phyloP scores from a whole-genome alignment of 2,888 invertebrate species.

The Netelia inedita region DNA sequence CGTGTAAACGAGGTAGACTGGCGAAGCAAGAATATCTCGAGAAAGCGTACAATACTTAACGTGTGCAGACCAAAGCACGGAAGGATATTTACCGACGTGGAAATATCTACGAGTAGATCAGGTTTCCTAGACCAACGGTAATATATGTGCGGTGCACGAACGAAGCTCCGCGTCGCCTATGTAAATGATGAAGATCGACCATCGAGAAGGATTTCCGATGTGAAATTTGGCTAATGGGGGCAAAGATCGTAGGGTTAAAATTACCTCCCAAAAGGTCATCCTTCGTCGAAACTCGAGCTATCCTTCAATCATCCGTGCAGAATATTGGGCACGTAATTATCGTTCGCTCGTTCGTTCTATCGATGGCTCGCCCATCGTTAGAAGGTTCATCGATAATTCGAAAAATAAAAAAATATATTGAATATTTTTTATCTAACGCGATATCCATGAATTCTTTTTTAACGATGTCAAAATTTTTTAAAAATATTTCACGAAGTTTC shows the following conservation, averaged over 20 bases:
- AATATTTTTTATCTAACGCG: neutral
- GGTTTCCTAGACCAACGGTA: slow-evolving; percentile 43
- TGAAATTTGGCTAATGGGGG: slow-evolving; percentile 52
- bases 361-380: too few species aligned
- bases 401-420: neutral
- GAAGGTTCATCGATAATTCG: too few species aligned
- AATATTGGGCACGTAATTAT: neutral
- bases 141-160: slow-evolving; percentile 41
- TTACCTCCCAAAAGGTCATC: slow-evolving; percentile 33
- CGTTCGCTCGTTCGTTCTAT: too few species aligned
- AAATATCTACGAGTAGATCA: slow-evolving; percentile 8
- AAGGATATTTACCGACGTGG: slow-evolving; percentile 35
- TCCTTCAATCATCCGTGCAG: neutral
- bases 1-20: neutral
- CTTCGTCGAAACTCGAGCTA: slow-evolving; percentile 12
- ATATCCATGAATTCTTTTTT: neutral
- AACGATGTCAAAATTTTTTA: too few species aligned
- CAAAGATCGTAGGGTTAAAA: slow-evolving; percentile 6
- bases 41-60: neutral
- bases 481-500: too few species aligned
- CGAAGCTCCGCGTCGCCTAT: slow-evolving; percentile 42
- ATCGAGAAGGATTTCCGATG: slow-evolving; percentile 35
- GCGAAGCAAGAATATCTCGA: slow-evolving; percentile 21
- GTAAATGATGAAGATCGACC: slow-evolving; percentile 56
- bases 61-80: slow-evolving; percentile 5